Conservation (phyloP, 2,888 invertebrate species). For the Amphimallon solstitiale region DNA sequence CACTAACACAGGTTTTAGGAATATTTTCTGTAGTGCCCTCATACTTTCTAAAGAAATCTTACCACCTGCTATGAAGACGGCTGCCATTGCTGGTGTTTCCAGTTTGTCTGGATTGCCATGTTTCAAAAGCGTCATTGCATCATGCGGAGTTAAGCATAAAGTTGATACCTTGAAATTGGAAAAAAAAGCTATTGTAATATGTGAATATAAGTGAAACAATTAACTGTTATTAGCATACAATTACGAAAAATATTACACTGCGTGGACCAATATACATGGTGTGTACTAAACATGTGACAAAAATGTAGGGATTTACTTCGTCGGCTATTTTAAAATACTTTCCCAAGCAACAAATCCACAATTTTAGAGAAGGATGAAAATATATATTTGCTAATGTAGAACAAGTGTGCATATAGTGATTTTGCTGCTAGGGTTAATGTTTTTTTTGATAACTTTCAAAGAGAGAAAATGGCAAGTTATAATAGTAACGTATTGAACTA, state of each 20-base stretch:
- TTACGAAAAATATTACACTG: conserved; percentile 10
- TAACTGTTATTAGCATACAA: not conserved
- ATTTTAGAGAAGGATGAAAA: too few species aligned
- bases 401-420: too few species aligned
- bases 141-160: conserved; percentile 14
- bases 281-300: too few species aligned
- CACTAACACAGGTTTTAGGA: conserved; percentile 3
- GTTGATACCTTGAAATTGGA: not conserved
- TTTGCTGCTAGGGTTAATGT: too few species aligned
- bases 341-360: too few species aligned
- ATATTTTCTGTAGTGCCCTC: not conserved
- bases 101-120: conserved; percentile 10
- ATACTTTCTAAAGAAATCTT: conserved; percentile 20
- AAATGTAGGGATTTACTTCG: too few species aligned
- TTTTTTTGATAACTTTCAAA: too few species aligned
- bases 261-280: too few species aligned
- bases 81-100: not conserved
- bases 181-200: not conserved
- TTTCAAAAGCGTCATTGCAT: conserved; percentile 14
- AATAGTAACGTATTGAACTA: too few species aligned
- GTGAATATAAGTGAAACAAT: not conserved
- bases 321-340: too few species aligned
- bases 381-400: too few species aligned
- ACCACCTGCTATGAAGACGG: conserved; percentile 10
- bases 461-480: too few species aligned